Base-by-base conservation (phyloP, 2,888 invertebrate species). In the Pocota personata region DNA sequence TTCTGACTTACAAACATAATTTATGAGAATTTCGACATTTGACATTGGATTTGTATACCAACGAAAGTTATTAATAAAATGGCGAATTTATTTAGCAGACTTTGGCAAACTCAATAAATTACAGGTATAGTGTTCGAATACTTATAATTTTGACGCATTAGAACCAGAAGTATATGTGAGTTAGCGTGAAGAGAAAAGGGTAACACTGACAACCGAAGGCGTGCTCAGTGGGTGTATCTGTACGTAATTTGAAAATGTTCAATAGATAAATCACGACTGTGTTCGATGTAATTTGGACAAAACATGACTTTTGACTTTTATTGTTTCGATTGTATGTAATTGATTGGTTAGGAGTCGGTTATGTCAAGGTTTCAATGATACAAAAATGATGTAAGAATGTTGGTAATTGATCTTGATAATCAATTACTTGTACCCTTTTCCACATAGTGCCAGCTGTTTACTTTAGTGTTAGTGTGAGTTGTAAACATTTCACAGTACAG, bases 11-110 rank as follows among this genome's bases (percentile, higher is more conserved):
- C 14, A 24, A 24, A 21, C 27, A 64, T 64, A 64, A 75, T 64
- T 75, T 64, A 75, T 75, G 55, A 55, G 21, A 55, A 14, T 75
- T 64, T 60, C 14, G 55, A 64, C 75, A 64, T 64, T 64, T 75
- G 64, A 75, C 75, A 73, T 75, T 75, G 55, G 43, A 32, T 69
- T 69, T 43, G 27, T 19, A 46, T 48, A 5, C 27, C 43, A 64
- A 43, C 30, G 35, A 58, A 58, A 58, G 58, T 35, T 57, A 24
- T 27, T 3, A 55, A 55, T 52, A 40, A 69, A 57, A 43, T 60
- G 35, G 46, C 3, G 35, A 10, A 30, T 46, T 48, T 21, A 27
- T 62, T 46, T 30, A 6, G 37, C 46, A 19, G 35, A 32, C 35
- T 48, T 57, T 7, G 6, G 12, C 35, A 48, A 55, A 55, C 10